A percentile compares a stretch with the other conserved stretches of the same genome.
These are phyloP conservation scores for Karalla daura DNA, from an alignment of 2,797 vertebrate species.

Conservation along the genomic window DNA sequence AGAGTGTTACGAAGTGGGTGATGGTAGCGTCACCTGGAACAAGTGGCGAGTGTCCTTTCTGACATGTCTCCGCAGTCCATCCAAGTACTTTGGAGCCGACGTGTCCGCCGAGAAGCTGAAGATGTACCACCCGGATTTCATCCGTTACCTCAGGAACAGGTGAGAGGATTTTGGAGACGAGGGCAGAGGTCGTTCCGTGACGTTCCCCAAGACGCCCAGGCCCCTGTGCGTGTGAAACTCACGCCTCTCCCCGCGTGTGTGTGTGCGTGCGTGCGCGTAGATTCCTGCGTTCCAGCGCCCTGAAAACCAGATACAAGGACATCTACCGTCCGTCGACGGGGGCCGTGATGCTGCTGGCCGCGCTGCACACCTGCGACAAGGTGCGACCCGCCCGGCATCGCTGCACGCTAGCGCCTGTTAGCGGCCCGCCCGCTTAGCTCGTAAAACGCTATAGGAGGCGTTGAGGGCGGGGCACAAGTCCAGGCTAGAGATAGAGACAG, in stretches of 20 bases:
- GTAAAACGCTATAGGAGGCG: too few species aligned
- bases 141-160: conserved; percentile 88
- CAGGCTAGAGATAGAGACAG: too few species aligned
- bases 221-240: neutral
- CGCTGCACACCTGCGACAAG: conserved; percentile 86
- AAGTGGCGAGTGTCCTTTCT: too few species aligned
- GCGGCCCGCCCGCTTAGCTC: too few species aligned
- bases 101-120: conserved; percentile 80
- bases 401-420: rapidly evolving
- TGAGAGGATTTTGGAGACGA: conserved; percentile 42
- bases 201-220: too few species aligned
- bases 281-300: conserved; percentile 74
- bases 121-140: conserved; percentile 87
- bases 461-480: too few species aligned
- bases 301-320: conserved; percentile 58
- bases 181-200: too few species aligned
- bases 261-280: conserved; percentile 57
- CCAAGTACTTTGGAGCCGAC: conserved; percentile 77
- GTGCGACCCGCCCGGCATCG: conserved; percentile 25
- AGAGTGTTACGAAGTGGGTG: too few species aligned
- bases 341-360: conserved; percentile 84
- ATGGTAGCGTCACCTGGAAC: too few species aligned
- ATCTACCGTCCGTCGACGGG: conserved; percentile 86
- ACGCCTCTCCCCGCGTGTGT: neutral
- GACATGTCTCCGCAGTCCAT: conserved; percentile 76